Evolutionary conservation across 2,113 vertebrate species (phyloP), one percentile per base, ranked within the genome.

Genomic region (Marmota monax): DNA sequence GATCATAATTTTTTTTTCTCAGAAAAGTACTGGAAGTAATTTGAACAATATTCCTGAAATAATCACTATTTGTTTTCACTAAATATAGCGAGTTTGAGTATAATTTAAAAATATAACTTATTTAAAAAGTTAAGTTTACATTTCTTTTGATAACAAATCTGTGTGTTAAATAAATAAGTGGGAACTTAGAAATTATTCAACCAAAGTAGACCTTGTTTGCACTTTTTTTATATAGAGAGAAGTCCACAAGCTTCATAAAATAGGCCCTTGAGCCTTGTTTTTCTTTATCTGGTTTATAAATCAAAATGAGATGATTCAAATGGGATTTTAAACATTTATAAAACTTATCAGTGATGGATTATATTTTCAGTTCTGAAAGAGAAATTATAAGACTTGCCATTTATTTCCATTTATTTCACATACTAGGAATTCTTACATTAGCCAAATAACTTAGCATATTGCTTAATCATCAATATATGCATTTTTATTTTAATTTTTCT

Each of bases 261-360:
- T 18, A 83, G 76, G 74, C 56, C 67, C 32, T 11, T 6, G 25
- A 77, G 51, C 34, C 61, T 86, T 32, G 77, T 27, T 86, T 86
- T 61, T 85, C 67, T 92, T 92, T 82, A 48, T 56, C 61, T 83
- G 34, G 51, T 90, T 97, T 90, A 93, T 93, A 97, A 92, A 90
- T 90, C 77, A 94, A 86, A 92, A 87, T n/a, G 45, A 73, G 53
- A 87, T 73, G 51, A 83, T 82, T 10, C 80, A 90, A 94, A 84
- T 92, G 70, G 53, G 22, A 58, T 78, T 96, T 87, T 87, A 83
- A 96, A 83, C 37, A 93, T 78, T 84, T 94, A 92, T 83, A 72
- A 92, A 86, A 92, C 45, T 77, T 92, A 0, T 4, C 89, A 76
- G n/a, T 78, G 42, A 92, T 48, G 10, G 12, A 56, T 56, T 39